Conservation (phyloP, 1,140 invertebrate species). For the Stratiolaelaps scimitus region DNA sequence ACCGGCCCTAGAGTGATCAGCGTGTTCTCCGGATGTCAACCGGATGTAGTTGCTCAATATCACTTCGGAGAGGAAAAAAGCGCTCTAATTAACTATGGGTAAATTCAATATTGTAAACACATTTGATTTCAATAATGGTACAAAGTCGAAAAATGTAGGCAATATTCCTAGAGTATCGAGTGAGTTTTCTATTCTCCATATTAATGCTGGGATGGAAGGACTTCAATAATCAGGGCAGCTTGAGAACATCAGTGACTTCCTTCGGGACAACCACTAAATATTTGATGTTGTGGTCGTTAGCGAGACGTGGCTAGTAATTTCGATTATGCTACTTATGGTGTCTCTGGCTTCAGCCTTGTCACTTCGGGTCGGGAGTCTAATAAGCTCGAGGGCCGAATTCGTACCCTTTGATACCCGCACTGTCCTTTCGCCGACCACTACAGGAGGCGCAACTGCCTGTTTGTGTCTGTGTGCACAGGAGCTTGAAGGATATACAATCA, state of each 20-base stretch:
- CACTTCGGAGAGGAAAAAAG: no score
- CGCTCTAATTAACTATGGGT: background rate
- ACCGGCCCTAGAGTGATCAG: no score
- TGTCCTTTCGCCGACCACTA: background rate
- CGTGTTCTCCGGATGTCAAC: no score
- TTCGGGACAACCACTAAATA: no score
- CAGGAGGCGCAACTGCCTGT: background rate
- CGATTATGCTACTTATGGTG: background rate
- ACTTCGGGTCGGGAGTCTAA: background rate
- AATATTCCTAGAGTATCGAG: background rate
- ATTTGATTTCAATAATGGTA: background rate
- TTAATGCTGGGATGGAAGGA: slow-evolving; percentile 4
- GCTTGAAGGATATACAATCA: background rate
- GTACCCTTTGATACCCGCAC: background rate
- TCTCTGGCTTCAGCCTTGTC: background rate
- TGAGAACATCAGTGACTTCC: background rate
- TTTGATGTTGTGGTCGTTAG: slow-evolving; percentile 1
- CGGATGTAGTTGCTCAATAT: no score
- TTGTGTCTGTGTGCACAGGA: background rate
- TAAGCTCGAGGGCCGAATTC: background rate
- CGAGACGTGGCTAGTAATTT: slow-evolving; percentile 3
- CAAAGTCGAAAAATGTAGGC: background rate
- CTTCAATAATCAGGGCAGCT: background rate
- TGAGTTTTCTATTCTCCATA: background rate
- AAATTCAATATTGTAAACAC: background rate